Conservation (phyloP, 1,140 invertebrate genomes). For the Pseudoatta argentina region DNA sequence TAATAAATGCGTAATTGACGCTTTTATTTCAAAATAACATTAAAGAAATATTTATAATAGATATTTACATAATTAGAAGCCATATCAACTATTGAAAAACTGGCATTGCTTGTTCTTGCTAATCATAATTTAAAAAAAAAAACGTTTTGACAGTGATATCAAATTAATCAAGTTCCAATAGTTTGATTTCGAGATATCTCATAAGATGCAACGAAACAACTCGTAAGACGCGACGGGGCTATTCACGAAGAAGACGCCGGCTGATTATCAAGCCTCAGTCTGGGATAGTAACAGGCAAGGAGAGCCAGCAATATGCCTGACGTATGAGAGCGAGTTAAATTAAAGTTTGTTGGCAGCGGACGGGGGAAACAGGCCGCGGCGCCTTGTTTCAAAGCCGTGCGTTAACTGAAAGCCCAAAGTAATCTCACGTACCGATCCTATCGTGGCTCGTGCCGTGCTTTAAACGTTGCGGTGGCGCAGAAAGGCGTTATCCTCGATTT, state of each 20-base stretch:
- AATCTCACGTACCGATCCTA: slow-evolving; percentile 75
- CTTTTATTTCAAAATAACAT: neutral
- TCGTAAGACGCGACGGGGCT: slow-evolving; percentile 64
- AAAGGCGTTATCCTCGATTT: slow-evolving; percentile 42
- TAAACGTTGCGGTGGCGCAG: slow-evolving; percentile 30
- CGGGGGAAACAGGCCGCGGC: slow-evolving; percentile 53
- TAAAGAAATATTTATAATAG: neutral
- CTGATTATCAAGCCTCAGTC: slow-evolving; percentile 67
- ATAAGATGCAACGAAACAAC: slow-evolving; percentile 59
- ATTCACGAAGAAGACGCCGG: slow-evolving; percentile 63
- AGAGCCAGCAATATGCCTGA: slow-evolving; percentile 76
- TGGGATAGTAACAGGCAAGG: slow-evolving; percentile 51
- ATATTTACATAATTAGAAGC: neutral
- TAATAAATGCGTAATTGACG: neutral
- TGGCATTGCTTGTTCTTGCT: neutral
- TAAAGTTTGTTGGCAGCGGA: slow-evolving; percentile 69
- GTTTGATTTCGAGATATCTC: slow-evolving; percentile 52
- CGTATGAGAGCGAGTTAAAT: slow-evolving; percentile 77
- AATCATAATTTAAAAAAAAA: neutral
- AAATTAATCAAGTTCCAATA: slow-evolving; percentile 13
- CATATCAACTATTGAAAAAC: neutral
- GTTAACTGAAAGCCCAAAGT: slow-evolving; percentile 69
- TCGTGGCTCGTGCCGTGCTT: neutral
- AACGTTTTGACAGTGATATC: neutral
- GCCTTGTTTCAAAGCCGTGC: slow-evolving; percentile 67